Conservation (phyloP, 2,888 invertebrate genomes). For the Perdita meconis region DNA sequence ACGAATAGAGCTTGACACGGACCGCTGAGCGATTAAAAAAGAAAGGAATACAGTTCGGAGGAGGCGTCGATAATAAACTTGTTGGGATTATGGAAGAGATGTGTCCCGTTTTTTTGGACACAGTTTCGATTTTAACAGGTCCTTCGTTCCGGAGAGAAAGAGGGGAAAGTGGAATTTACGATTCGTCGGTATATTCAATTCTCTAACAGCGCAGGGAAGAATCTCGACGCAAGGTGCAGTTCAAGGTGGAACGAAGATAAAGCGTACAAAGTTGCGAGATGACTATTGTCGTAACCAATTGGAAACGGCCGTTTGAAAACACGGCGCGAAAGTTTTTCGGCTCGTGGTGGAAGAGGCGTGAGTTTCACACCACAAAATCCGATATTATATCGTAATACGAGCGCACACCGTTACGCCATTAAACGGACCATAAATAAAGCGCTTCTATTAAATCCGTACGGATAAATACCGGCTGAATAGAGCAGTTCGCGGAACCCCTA, state of each 20-base stretch:
- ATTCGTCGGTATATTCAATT: not conserved
- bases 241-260: not conserved
- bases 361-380: not conserved
- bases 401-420: conserved; percentile 25
- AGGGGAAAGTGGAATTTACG: conserved; percentile 63
- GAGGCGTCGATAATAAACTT: conserved; percentile 67
- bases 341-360: not conserved
- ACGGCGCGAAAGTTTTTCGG: not conserved
- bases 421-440: conserved; percentile 41
- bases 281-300: not conserved
- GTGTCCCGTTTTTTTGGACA: conserved; percentile 60
- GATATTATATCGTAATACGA: conserved; percentile 15
- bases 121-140: conserved; percentile 64
- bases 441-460: conserved; percentile 34
- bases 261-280: not conserved
- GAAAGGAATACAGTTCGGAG: not conserved
- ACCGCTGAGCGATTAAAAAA: conserved; percentile 22
- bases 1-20: conserved; percentile 21
- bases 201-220: not conserved
- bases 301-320: not conserved
- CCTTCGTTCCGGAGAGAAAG: conserved; percentile 23
- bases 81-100: conserved; percentile 64
- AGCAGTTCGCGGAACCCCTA: conserved; percentile 46
- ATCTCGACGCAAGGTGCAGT: not conserved
- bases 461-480: conserved; percentile 41